Base-by-base conservation (phyloP, 35 echinoderm and acorn worm genomes). In the Amphiura filiformis region DNA sequence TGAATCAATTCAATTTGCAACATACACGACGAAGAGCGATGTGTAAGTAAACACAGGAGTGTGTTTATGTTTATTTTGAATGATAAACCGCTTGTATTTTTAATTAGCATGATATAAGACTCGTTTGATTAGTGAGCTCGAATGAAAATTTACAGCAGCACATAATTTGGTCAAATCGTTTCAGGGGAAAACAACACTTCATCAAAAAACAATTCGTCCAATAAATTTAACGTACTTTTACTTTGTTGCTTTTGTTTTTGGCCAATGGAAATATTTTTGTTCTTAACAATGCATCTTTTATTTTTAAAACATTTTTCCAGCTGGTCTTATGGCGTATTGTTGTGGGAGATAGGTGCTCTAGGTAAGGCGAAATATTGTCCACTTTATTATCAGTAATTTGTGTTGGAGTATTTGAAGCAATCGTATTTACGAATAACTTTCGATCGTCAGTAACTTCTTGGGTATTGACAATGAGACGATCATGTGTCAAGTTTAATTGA, bases 311-410 rank as follows among this genome's bases (percentile, higher is more conserved):
- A 23, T 13, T 17, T 35, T 36, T 1, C 1, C 32, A 83, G 81
- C 2, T 83, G 81, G 81, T 83, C 81, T n/a, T 83, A 49, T 32
- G 81, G 81, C 34, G 34, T 83, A 31, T 4, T 83, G n/a, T 47
- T 83, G 39, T 83, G 81, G 81, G 81, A 83, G 34, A 83, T 83
- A 17, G 38, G 23, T 11, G 34, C 44, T 22, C 13, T 83, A 17
- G 81, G 81, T 83, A 56, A 56, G 38, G 5, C 28, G 3, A 42
- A 35, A 18, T 35, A 1, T 2, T 37, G 0, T 4, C 18, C 35
- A 80, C 41, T 80, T 17, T 1, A 14, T 35, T 35, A 39, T 80
- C 1, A 22, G 1, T 18, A 1, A 35, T 36, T 34, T 80, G 31
- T 5, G 18, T 36, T 20, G 31, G 41, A 15, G 0, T 20, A 11